Evolutionary conservation across 2,888 invertebrate genomes (phyloP).

Genomic region (Sesia bembeciformis): DNA sequence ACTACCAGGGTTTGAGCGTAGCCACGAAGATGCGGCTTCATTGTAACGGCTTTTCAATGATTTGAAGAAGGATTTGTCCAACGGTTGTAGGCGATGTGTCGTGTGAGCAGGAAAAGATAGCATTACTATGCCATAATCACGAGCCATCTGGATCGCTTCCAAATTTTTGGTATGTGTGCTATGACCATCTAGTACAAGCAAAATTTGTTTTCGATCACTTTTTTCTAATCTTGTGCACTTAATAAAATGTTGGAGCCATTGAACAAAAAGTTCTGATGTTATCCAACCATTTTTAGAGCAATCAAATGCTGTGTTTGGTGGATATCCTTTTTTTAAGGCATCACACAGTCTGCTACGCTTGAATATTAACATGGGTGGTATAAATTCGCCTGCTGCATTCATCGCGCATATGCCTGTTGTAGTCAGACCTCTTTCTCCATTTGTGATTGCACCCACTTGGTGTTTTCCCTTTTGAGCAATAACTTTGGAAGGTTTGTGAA

Average conservation of each 20-base stretch:
- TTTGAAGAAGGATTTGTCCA: slow-evolving; percentile 8
- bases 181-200: slow-evolving; percentile 12
- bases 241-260: slow-evolving; percentile 16
- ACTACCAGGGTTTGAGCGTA: slow-evolving; percentile 6
- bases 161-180: slow-evolving; percentile 12
- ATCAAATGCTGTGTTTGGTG: slow-evolving; percentile 9
- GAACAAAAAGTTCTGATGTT: slow-evolving; percentile 10
- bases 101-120: slow-evolving; percentile 11
- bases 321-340: slow-evolving; percentile 11
- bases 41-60: slow-evolving; percentile 7
- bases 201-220: slow-evolving; percentile 5
- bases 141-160: slow-evolving; percentile 9
- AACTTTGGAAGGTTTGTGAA: too few species aligned
- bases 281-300: slow-evolving; percentile 15
- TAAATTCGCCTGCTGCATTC: slow-evolving; percentile 11
- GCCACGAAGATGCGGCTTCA: slow-evolving; percentile 4
- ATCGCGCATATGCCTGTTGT: too few species aligned
- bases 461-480: too few species aligned
- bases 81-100: slow-evolving; percentile 11
- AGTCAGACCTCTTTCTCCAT: too few species aligned
- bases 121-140: slow-evolving; percentile 9
- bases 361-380: slow-evolving; percentile 13
- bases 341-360: slow-evolving; percentile 10
- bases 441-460: too few species aligned
- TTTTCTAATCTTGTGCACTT: slow-evolving; percentile 8